Percentiles rank a stretch among this genome's conserved stretches.
Conservation (phyloP, 2,888 invertebrate species). For the Caenorhabditis sinica region DNA sequence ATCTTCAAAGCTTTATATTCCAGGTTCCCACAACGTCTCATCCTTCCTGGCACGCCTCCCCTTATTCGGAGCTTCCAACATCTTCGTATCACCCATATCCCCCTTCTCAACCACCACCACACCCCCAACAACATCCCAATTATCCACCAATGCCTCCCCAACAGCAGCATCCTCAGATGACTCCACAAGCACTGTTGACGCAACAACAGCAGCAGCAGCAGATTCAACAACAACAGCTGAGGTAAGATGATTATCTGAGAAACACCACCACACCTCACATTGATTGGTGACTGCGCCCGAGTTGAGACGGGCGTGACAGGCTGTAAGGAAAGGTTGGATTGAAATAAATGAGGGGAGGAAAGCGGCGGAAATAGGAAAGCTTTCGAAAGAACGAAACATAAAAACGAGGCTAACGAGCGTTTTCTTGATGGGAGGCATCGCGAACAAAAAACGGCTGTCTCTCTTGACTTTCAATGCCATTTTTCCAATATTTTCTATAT, state of each 20-base stretch:
- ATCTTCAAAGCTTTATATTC: neutral
- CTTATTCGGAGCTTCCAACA: conserved; percentile 39
- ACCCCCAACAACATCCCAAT: conserved; percentile 2
- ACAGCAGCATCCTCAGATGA: conserved; percentile 25
- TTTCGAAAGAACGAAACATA: conserved; percentile 6
- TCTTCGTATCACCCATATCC: conserved; percentile 28
- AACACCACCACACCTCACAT: conserved; percentile 44
- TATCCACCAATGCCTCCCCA: conserved; percentile 34
- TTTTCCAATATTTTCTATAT: neutral
- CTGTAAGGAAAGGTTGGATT: neutral
- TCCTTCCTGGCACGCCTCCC: conserved; percentile 45
- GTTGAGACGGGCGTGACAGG: conserved; percentile 11
- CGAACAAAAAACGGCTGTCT: conserved; percentile 17
- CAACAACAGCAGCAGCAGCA: conserved; percentile 44
- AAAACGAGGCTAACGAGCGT: conserved; percentile 33
- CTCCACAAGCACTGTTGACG: conserved; percentile 18
- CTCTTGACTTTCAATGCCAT: conserved; percentile 1
- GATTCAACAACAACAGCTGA: conserved; percentile 40
- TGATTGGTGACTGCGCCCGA: conserved; percentile 42
- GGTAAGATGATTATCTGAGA: conserved; percentile 41
- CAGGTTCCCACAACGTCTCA: conserved; percentile 63
- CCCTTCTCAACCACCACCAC: conserved; percentile 2
- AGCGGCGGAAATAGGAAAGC: conserved; percentile 40
- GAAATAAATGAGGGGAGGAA: conserved; percentile 3
- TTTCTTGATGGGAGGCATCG: conserved; percentile 28